Percentiles rank a stretch among this genome's conserved stretches.
phyloP scores from a whole-genome alignment of 2,113 vertebrate species.

The Albula goreensis region DNA sequence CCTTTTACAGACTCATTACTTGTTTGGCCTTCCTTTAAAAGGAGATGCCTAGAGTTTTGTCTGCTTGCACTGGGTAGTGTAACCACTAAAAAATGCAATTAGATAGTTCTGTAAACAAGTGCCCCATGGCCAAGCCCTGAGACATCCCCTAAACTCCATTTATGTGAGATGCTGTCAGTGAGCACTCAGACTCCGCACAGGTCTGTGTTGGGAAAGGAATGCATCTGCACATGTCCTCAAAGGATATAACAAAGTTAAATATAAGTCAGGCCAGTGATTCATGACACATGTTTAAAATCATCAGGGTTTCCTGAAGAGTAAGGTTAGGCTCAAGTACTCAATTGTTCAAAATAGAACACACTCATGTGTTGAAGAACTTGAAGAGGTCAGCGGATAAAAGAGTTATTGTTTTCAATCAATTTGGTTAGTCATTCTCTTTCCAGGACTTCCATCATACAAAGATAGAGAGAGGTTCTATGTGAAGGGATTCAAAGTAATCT shows the following conservation, averaged over 20 bases:
- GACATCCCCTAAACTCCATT: background rate
- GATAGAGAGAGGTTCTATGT: background rate
- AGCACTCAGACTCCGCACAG: background rate
- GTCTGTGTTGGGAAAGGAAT: background rate
- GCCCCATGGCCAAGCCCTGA: background rate
- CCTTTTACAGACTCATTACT: slow-evolving; percentile 14
- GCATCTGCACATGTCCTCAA: background rate
- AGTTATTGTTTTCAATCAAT: background rate
- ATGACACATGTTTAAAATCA: background rate
- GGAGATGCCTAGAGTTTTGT: background rate
- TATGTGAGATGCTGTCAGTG: background rate
- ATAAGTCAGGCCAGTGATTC: background rate
- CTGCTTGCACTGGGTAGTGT: background rate
- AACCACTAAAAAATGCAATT: background rate
- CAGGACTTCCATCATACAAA: background rate
- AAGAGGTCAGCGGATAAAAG: background rate
- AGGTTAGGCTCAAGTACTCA: background rate
- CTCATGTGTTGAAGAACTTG: background rate
- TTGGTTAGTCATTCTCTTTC: background rate
- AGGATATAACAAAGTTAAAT: background rate
- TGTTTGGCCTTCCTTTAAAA: slow-evolving; percentile 21
- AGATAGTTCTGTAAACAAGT: background rate
- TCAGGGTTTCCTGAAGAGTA: background rate
- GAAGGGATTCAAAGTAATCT: background rate
- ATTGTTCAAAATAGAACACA: background rate